Base-by-base conservation (phyloP, 2,888 invertebrate genomes). In the Microctonus aethiopoides region DNA sequence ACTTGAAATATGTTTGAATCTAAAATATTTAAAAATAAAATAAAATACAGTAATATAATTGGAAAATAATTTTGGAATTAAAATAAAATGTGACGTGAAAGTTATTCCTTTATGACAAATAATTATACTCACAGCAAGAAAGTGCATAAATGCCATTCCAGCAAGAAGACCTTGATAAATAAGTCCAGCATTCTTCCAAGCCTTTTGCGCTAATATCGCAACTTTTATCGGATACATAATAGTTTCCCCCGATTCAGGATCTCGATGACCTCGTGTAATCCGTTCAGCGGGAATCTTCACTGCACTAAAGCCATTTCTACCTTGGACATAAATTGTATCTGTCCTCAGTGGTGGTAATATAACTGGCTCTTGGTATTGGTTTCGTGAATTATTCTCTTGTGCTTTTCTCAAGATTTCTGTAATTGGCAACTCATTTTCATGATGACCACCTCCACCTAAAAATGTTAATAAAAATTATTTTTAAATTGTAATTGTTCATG, bases 141-240 rank as follows among this genome's bases (percentile, higher is more conserved):
- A 78, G 65, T 87, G 86, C 78, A 84, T 75, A 16, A 86, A 67
- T 11, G 85, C 82, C 77, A 86, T 84, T 61, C 87, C 86, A 32
- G 81, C 85, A 10, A 86, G 72, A 39, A 86, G 76, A 7, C 87
- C 87, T 72, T 86, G 86, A 75, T 78, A 82, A 70, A 86, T 75
- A 10, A 84, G 76, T 10, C 84, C 84, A 6, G 75, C 72, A 39
- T 78, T 77, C 64, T 76, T 80, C 79, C 84, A 85, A 22, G 80
- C 74, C 68, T 79, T 80, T 68, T 87, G 86, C 29, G 79, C 75
- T 13, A 75, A 68, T 46, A 85, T 83, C n/a, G 86, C 86, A n/a
- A 83, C 74, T 70, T 78, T 80, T 74, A 86, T 83, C 1, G 81
- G 82, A 32, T 71, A 77, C 68, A 63, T 71, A 71, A 74, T 32